Conservation (phyloP, 1,140 invertebrate species). For the Amyelois transitella region DNA sequence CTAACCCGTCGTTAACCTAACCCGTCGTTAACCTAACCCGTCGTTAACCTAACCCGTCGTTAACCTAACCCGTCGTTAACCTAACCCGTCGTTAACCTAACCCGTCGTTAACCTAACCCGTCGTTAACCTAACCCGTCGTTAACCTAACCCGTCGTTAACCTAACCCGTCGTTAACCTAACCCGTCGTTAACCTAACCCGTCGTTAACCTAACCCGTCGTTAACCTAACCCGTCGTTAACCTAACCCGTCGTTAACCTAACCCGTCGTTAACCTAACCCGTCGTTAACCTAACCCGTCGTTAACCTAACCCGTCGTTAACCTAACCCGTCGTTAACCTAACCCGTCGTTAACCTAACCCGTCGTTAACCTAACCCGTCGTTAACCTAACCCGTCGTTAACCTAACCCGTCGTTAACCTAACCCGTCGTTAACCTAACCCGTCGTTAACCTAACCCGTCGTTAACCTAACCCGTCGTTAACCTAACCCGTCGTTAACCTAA, state of each 20-base stretch:
- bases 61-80: constrained; percentile 21
- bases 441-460: background rate
- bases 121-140: constrained; percentile 17
- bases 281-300: constrained; percentile 4
- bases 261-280: constrained; percentile 17
- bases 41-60: constrained; percentile 22
- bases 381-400: background rate
- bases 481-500: background rate
- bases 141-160: constrained; percentile 20
- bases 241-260: constrained; percentile 17
- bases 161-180: constrained; percentile 16
- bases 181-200: constrained; percentile 16
- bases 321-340: background rate
- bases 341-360: background rate
- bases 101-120: constrained; percentile 18
- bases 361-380: background rate
- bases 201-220: constrained; percentile 17
- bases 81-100: constrained; percentile 18
- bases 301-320: background rate
- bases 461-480: background rate
- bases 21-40: constrained; percentile 25
- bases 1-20: constrained; percentile 21
- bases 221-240: constrained; percentile 9
- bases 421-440: background rate
- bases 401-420: background rate